phyloP scores from a whole-genome alignment of 2,888 invertebrate species.

The Papilio demoleus region DNA sequence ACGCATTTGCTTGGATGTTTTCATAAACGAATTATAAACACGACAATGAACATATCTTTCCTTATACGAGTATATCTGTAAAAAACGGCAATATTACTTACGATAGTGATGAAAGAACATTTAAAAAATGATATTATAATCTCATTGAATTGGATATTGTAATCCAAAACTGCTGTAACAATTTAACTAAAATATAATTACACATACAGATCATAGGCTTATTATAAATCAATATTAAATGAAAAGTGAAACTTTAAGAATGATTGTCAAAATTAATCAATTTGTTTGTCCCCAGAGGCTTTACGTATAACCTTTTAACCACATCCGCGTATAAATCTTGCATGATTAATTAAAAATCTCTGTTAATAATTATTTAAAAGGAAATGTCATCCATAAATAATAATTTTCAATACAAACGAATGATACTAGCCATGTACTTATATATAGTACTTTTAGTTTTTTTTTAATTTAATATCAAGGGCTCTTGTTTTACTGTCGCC shows the following conservation, averaged over 20 bases:
- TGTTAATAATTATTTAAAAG: conserved; percentile 7
- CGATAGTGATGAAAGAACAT: background rate
- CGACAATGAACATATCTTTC: background rate
- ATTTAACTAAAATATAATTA: background rate
- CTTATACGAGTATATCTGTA: background rate
- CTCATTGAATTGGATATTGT: no score
- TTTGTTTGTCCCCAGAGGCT: conserved; percentile 1
- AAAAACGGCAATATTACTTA: background rate
- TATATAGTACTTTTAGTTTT: no score
- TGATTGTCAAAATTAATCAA: conserved; percentile 1
- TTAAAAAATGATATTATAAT: no score
- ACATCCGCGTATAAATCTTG: conserved; percentile 14
- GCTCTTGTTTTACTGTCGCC: no score
- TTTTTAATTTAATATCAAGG: no score
- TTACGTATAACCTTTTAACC: conserved; percentile 19
- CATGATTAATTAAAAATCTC: conserved; percentile 13
- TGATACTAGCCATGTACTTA: background rate
- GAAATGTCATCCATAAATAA: conserved; percentile 21
- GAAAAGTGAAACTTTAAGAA: conserved; percentile 1
- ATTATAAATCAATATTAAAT: conserved; percentile 6
- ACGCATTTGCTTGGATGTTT: background rate
- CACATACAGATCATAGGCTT: background rate
- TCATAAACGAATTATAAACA: background rate
- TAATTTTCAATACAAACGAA: background rate
- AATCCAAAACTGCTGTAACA: background rate